Evolutionary conservation across 1,140 invertebrate species (phyloP), one percentile per base, ranked within the genome.

Genomic region (Drosophila trapezifrons): DNA sequence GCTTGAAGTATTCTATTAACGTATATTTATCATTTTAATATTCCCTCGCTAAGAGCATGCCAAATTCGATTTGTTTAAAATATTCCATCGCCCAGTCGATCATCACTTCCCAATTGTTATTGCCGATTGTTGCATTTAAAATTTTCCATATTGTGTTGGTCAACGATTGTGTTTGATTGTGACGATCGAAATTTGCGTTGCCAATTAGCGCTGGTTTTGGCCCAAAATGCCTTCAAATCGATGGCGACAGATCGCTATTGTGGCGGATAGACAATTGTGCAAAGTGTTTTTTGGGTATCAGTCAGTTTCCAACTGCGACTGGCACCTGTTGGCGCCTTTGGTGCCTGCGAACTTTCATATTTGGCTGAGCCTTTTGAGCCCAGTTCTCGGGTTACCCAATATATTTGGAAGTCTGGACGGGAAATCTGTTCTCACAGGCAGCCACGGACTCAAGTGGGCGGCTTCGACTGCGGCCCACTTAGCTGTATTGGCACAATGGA

Each of bases 91-190:
- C 25, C 8, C 38, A 8, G 25, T 29, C 37, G 57, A 40, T 70
- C 51, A 54, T 71, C 37, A 60, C 51, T 71, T 74, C 32, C 43
- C 62, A 49, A 73, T 80, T 85, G 75, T 45, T 76, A 49, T 59
- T 64, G 38, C 57, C 69, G 64, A 83, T 76, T 78, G 60, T 54
- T 80, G 77, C 66, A 65, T 76, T 81, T 78, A 71, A 87, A 86
- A 86, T 87, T 86, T 86, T 87, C 83, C 83, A 86, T 86, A 76
- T 87, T 85, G 65, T 76, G 58, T 71, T 63, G 54, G 64, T 38
- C 47, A 52, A 52, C 43, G 47, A 63, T 51, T 82, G 45, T 74
- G 59, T 65, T 47, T 43, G 46, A 46, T 58, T 66, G 57, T 77
- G 77, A 74, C 49, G 58, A 69, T 87, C 76, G 49, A 42, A 35